Base-by-base conservation (phyloP, 2,888 invertebrate species). In the Dasysyrphus albostriatus region DNA sequence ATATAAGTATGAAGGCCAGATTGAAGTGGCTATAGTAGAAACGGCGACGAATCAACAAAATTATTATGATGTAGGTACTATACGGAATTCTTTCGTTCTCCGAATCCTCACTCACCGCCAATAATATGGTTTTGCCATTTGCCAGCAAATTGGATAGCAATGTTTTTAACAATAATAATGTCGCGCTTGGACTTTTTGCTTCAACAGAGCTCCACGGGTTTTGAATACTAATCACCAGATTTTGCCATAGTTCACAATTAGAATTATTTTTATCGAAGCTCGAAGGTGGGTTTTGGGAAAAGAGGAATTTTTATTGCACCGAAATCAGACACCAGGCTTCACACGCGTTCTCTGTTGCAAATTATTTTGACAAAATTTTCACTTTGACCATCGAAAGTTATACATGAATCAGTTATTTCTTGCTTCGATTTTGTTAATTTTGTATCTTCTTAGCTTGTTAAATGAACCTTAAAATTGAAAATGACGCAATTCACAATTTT, bases 401-500 rank as follows among this genome's bases (percentile, higher is more conserved):
- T 5, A 63, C 2, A 34, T 10, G 19, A 69, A 63, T 78, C 67
- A 59, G 51, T 47, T 67, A 37, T 37, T 67, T 47, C 14, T 74
- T 16, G 8, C 4, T 58, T 44, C 5, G 29, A 32, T 58, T 76
- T 49, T 49, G 14, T 58, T 3, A 16, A 32, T 58, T 76, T 49
- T 49, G 14, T 58, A 19, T 58, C n/a, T 47, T 44, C 47, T 75
- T 5, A 51, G 16, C 29, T 70, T 80, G 59, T 59, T 75, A 16
- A 77, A 47, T 73, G 61, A 73, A 56, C 63, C 82, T 78, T 85
- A 65, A 74, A 82, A 82, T 85, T 81, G 58, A 78, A 63, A 77
- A 82, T 85, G 85, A 85, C 85, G 85, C 77, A 82, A 82, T 72
- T 77, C 73, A 73, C 49, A 73, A 54, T 67, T 67, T 61, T 76